Percentiles rank a stretch among this genome's conserved stretches.
These are phyloP conservation scores for Lophotriccus pileatus DNA, from an alignment of 2,797 vertebrate genomes.

Conservation along the genomic window DNA sequence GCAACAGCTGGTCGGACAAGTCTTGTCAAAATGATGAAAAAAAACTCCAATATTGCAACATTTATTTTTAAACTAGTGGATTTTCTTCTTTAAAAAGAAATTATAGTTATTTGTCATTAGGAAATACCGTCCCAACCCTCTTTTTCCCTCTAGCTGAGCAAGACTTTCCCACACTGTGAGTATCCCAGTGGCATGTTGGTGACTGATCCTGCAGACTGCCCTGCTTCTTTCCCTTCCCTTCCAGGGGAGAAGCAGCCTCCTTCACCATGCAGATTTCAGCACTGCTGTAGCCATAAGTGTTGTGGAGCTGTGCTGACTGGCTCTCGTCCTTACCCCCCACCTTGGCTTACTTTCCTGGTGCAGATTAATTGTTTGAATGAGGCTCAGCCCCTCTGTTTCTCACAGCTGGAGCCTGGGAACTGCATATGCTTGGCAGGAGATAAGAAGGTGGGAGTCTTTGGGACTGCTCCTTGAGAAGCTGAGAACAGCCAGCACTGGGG, in stretches of 20 bases:
- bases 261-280: accelerated
- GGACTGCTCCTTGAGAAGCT: neutral
- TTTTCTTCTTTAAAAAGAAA: neutral
- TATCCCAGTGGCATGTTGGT: accelerated
- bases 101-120: neutral
- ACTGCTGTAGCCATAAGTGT: neutral
- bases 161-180: neutral
- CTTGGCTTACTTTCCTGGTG: neutral
- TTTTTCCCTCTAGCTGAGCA: neutral
- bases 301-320: neutral
- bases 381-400: too few species aligned
- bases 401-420: neutral
- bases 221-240: neutral
- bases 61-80: neutral
- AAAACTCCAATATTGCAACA: accelerated
- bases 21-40: neutral
- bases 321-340: neutral
- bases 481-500: neutral
- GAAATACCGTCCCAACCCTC: neutral
- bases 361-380: neutral
- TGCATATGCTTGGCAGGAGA: neutral
- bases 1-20: neutral
- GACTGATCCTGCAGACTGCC: neutral
- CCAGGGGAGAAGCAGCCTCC: neutral
- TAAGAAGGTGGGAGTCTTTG: neutral